Evolutionary conservation across 2,113 vertebrate species (phyloP), one percentile per base, ranked within the genome.

Genomic region (Aspidoscelis tigris): DNA sequence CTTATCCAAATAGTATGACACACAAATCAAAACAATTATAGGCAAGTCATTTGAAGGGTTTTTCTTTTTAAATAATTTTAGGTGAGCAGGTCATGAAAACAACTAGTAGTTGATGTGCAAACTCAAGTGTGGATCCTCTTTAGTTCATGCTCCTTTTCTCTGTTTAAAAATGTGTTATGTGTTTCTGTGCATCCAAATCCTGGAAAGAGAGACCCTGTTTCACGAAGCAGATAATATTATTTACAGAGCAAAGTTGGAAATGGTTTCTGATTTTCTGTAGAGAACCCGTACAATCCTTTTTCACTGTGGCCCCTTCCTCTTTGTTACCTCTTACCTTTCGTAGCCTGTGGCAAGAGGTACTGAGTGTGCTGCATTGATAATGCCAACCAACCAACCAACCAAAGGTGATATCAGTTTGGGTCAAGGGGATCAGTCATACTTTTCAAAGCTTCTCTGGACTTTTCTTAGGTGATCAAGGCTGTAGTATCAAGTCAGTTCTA

Each of bases 101-200:
- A 10, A 41, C 16, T 47, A 65, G 43, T 21, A 50, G 41, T n/a
- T 75, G 21, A 7, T 16, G 24, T 79, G 41, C 66, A 44, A 83
- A 76, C 20, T 39, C 50, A 85, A 50, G 84, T 86, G 75, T 26
- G 75, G 89, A 79, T 89, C 89, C 91, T 90, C 72, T 88, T 69
- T 53, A 24, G 79, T 83, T 76, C 47, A 0, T 14, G 87, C 82
- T 71, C 78, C 82, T 80, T 89, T 80, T 81, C 44, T 81, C 69
- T 64, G 80, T 90, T 78, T 84, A 82, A 84, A 84, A 77, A 43
- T 72, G 1, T 41, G 55, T 20, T 33, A 84, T 86, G 1, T 18
- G 50, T 71, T 41, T 76, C 84, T 88, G 84, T 85, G 41, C 87
- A 81, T 87, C 72, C 12, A 83, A 93, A 90, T 88, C 86, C 85